A percentile compares a stretch with the other conserved stretches of the same genome.
Conservation (phyloP, 2,797 vertebrate species). For the Sebastes taczanowskii region DNA sequence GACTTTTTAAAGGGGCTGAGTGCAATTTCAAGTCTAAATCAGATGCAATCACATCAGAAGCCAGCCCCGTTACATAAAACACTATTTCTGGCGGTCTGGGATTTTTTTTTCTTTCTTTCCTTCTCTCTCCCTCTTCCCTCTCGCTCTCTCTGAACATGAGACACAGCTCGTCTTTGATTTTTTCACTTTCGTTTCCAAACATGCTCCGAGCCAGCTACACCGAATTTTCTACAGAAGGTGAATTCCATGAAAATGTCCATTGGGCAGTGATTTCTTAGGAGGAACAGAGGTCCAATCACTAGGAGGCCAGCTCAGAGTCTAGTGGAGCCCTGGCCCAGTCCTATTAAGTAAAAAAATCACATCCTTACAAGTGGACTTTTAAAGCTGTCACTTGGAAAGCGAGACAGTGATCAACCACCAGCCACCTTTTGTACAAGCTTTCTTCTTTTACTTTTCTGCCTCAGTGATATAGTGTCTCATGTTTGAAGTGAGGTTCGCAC, state of each 20-base stretch:
- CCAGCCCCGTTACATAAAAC: conserved; percentile 63
- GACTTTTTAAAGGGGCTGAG: conserved; percentile 46
- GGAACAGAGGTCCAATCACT: not conserved
- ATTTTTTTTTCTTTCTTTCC: not conserved
- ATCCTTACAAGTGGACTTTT: not conserved
- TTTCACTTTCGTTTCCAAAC: conserved; percentile 3
- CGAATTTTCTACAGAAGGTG: not conserved
- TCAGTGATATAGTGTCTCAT: not conserved
- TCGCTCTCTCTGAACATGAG: conserved; percentile 15
- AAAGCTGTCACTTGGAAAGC: not conserved
- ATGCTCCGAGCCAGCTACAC: not conserved
- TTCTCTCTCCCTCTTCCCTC: not conserved
- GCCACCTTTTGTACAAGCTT: not conserved
- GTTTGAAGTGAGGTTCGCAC: conserved; percentile 19
- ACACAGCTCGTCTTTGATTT: not conserved
- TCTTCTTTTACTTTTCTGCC: not conserved
- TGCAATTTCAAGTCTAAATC: conserved; percentile 67
- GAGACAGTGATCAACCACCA: not conserved
- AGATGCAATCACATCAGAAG: conserved; percentile 72
- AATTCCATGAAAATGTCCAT: not conserved
- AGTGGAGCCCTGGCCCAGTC: not conserved
- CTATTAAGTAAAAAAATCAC: not conserved
- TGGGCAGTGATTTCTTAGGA: not conserved
- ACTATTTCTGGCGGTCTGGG: conserved; percentile 52
- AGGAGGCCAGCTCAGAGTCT: not conserved